Evolutionary conservation across 2,888 invertebrate species (phyloP).

Genomic region (Lithophane socia): DNA sequence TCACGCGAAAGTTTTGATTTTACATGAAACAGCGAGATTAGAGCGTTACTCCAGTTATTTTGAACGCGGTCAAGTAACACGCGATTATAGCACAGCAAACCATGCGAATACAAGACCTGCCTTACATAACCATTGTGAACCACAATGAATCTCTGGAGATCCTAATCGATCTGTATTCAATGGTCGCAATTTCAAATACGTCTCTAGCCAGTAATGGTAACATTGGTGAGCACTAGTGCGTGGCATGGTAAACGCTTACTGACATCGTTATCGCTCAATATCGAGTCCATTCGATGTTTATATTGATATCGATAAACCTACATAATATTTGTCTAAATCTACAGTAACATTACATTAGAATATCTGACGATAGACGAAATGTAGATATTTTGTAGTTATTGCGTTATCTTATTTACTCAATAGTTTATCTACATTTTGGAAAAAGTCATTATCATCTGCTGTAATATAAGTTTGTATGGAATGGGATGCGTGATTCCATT

Average conservation of each 20-base stretch:
- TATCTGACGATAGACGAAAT: not conserved
- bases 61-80: conserved; percentile 31
- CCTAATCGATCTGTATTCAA: conserved; percentile 55
- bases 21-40: conserved; percentile 11
- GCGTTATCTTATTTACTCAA: conserved; percentile 26
- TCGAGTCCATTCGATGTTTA: conserved; percentile 41
- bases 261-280: conserved; percentile 57
- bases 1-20: conserved; percentile 38
- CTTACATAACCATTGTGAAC: conserved; percentile 62
- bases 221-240: conserved; percentile 52
- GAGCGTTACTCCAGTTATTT: conserved; percentile 28
- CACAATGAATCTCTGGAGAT: conserved; percentile 58
- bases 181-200: conserved; percentile 46
- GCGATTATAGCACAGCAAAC: conserved; percentile 42
- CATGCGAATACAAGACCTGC: conserved; percentile 55
- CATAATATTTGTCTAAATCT: conserved; percentile 30
- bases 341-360: not conserved
- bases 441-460: conserved; percentile 11
- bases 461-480: not conserved
- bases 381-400: conserved; percentile 12
- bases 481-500: not conserved
- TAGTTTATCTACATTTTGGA: conserved; percentile 8
- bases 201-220: conserved; percentile 45
- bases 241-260: conserved; percentile 45
- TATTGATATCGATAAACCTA: conserved; percentile 36